Evolutionary conservation across 2,888 invertebrate species (phyloP), one percentile per base, ranked within the genome.

Genomic region (Priocnemis perturbator): DNA sequence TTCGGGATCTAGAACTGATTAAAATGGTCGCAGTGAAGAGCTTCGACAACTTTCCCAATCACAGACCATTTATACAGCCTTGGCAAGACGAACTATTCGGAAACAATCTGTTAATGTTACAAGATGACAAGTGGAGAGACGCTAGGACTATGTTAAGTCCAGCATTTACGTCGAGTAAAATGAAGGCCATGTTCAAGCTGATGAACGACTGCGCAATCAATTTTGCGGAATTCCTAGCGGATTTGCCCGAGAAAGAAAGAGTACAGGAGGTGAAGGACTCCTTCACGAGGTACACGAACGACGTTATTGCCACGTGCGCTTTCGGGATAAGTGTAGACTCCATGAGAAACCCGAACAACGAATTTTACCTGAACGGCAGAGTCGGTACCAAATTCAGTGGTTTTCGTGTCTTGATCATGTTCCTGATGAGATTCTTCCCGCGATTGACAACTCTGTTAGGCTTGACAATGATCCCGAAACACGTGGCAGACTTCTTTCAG

Each of bases 111-210:
- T 76, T 85, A 26, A 66, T 65, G 0, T 64, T 85, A 0, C 67
- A 63, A 0, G 91, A 90, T 17, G 89, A 91, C 0, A 88, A 81
- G 83, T 92, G 91, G 91, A 88, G 89, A 0, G 89, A 90, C 3
- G 90, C 92, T 89, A 83, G 92, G 19, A 85, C 87, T 0, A 89
- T 91, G 0, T 77, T 92, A 17, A 91, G 91, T 48, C 92, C 92
- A 0, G 90, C 91, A 0, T 92, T 92, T 82, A 92, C 92, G 0
- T 88, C 90, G 14, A 91, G 91, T 63, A 92, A 92, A 83, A 91
- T 92, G 91, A 90, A 90, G 50, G 81, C 85, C 0, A 91, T 92
- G 91, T 88, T 91, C 78, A 89, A 89, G 0, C 85, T 91, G 60
- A 91, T 92, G 75, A 73, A 76, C 0, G 86, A 85, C 2, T 87